Evolutionary conservation across 2,888 invertebrate genomes (phyloP), one percentile per base, ranked within the genome.

Genomic region (Sinohyriopsis cumingii): DNA sequence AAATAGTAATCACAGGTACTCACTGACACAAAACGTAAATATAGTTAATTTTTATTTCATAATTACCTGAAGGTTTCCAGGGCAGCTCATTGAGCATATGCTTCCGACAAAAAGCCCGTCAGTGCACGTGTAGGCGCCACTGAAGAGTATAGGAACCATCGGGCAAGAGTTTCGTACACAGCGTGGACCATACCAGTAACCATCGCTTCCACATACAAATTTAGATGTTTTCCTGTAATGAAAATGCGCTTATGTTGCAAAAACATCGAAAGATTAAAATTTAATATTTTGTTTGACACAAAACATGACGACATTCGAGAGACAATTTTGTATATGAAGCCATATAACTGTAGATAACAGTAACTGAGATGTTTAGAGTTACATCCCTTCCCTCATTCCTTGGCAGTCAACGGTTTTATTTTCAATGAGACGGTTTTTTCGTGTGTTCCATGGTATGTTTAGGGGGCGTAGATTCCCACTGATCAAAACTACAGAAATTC

Each of bases 101-200:
- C 86, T 85, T 25, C 79, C 83, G 7, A 71, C 76, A 45, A 75
- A 65, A 57, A 77, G 68, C 0, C 66, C 73, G 57, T 86, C 77
- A 0, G 84, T 82, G 65, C 87, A 87, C 28, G 80, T 78, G 71
- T 82, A 84, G 19, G 83, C 76, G 4, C 84, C 86, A 12, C 69
- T 76, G 65, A 83, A 85, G 12, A 83, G 75, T 0, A 72, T 67
- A 18, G 82, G 78, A 9, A 82, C 69, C 3, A 75, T 55, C 9
- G 80, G 80, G 69, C 87, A 87, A 53, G 69, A 73, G 55, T 84
- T 78, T 22, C 75, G 74, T 54, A 77, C 78, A 77, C 87, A 87
- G 5, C 65, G 60, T 12, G 75, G 77, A 1, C 85, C 85, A 9
- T 66, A 55, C 87, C 87, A 87, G 15, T 74, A 45, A 2, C 87